Percentiles rank a stretch among this genome's conserved stretches.
phyloP scores from a whole-genome alignment of 1,140 invertebrate genomes.

The Lasaia peninsularis region DNA sequence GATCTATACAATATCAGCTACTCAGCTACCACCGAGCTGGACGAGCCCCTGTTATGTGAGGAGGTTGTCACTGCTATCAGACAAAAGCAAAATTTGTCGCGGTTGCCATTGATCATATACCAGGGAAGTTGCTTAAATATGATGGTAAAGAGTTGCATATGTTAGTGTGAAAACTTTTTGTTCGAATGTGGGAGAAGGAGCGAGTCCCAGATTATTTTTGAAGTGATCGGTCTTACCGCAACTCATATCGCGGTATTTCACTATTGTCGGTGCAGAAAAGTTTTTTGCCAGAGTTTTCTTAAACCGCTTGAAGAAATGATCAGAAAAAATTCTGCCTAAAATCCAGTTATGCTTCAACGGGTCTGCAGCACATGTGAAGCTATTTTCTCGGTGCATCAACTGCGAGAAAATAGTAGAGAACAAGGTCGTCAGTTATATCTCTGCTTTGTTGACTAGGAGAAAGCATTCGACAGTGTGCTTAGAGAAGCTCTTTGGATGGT shows the following conservation, averaged over 20 bases:
- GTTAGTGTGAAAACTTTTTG: neutral
- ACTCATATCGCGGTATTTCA: neutral
- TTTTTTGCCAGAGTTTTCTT: neutral
- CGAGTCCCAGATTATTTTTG: no score
- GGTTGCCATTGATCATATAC: neutral
- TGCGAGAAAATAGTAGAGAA: slow-evolving; percentile 11
- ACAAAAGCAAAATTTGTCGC: neutral
- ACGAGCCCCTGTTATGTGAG: neutral
- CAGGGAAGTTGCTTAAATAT: slow-evolving; percentile 6
- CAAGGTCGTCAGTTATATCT: neutral
- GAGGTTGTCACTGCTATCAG: slow-evolving; percentile 4
- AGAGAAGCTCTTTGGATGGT: no score
- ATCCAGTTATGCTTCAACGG: neutral
- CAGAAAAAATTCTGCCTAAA: neutral
- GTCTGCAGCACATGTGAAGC: slow-evolving; percentile 8
- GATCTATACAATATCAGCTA: slow-evolving; percentile 6
- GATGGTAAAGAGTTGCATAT: neutral
- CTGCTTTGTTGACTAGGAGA: neutral
- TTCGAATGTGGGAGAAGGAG: no score
- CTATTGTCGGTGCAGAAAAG: neutral
- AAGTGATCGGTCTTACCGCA: neutral
- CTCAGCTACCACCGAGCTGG: neutral
- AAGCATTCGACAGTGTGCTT: neutral
- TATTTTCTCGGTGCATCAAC: no score
- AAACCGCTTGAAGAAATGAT: neutral